Percentiles rank a stretch among this genome's conserved stretches.
These are phyloP conservation scores for Bryconaethiops microstoma DNA, from an alignment of 2,797 vertebrate species.

Conservation along the genomic window DNA sequence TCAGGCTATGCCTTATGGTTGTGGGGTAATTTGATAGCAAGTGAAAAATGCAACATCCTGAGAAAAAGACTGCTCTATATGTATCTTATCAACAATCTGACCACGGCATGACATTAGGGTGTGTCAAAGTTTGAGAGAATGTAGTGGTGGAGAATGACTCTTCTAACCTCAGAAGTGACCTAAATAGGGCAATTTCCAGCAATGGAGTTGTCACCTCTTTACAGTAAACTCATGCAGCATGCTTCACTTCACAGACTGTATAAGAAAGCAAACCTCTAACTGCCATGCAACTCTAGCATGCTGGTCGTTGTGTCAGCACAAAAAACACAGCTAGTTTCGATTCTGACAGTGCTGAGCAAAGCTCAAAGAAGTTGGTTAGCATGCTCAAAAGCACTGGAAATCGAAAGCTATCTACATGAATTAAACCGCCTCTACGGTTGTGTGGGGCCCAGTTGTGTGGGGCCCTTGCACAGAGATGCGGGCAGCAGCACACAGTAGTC, in stretches of 20 bases:
- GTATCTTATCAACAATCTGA: background rate
- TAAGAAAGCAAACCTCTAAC: constrained; percentile 45
- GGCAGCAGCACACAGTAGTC: background rate
- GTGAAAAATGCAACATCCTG: background rate
- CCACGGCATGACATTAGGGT: constrained; percentile 12
- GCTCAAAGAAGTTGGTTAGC: constrained; percentile 35
- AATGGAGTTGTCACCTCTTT: constrained; percentile 66
- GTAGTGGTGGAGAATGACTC: constrained; percentile 36
- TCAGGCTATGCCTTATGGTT: background rate
- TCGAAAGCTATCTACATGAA: constrained; percentile 31
- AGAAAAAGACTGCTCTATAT: background rate
- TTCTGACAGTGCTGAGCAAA: constrained; percentile 41
- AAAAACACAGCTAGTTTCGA: constrained; percentile 42
- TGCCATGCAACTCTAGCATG: constrained; percentile 22
- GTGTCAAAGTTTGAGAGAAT: constrained; percentile 28
- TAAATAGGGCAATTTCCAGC: constrained; percentile 79
- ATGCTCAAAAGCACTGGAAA: constrained; percentile 25
- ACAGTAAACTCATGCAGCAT: constrained; percentile 72
- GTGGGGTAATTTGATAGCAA: background rate
- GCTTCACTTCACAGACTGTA: constrained; percentile 60
- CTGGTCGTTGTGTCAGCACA: constrained; percentile 45
- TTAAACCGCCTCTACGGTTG: background rate
- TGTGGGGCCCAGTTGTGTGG: background rate
- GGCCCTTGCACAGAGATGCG: background rate
- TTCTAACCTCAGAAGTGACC: constrained; percentile 78